A percentile compares a stretch with the other conserved stretches of the same genome.
Evolutionary conservation across 2,113 vertebrate genomes (phyloP).

Genomic region (Capricornis sumatraensis): DNA sequence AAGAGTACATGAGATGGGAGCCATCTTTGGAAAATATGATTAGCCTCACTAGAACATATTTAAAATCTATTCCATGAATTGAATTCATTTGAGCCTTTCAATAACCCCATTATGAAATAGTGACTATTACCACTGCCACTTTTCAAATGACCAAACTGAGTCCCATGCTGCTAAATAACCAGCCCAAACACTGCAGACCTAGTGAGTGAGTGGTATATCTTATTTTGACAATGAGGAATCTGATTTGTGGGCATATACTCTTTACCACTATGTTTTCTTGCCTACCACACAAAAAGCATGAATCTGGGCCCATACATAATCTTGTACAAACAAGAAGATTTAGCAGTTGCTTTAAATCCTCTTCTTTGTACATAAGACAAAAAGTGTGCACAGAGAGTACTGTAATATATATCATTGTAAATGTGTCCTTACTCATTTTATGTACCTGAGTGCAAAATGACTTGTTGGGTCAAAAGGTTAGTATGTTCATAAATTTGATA

Average conservation of each 20-base stretch:
- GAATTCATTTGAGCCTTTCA: not conserved
- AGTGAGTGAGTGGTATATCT: not conserved
- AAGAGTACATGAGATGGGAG: not conserved
- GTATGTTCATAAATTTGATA: constrained; percentile 14
- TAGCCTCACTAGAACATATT: not conserved
- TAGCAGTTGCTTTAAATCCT: not conserved
- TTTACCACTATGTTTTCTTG: not conserved
- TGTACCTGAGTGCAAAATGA: not conserved
- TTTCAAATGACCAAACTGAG: not conserved
- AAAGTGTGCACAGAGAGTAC: not conserved
- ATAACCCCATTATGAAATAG: not conserved
- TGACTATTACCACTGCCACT: not conserved
- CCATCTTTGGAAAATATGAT: not conserved
- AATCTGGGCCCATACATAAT: not conserved
- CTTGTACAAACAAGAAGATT: not conserved
- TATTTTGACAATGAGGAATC: not conserved
- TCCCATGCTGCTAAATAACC: not conserved
- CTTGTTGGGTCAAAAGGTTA: not conserved
- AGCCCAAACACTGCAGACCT: not conserved
- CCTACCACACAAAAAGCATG: not conserved
- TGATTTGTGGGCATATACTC: not conserved
- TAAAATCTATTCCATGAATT: not conserved
- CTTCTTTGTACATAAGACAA: not conserved
- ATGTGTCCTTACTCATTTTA: not conserved
- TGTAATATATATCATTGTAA: not conserved